Conservation (phyloP, 2,888 invertebrate genomes). For the Oscheius myriophilus region DNA sequence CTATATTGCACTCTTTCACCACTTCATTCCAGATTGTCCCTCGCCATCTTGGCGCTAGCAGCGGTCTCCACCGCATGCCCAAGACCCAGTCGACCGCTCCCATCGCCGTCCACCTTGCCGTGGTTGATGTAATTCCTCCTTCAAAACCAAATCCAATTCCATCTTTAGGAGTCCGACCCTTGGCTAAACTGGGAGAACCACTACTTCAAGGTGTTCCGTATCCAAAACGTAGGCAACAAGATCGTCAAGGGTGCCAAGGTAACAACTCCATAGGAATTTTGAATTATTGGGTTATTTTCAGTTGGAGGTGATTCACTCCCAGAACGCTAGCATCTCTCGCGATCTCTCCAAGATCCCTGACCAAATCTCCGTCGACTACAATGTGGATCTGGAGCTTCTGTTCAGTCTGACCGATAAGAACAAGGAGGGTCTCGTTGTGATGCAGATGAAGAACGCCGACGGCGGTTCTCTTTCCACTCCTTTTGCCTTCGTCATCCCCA, state of each 20-base stretch:
- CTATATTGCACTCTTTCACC: not conserved
- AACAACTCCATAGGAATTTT: too few species aligned
- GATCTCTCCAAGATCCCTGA: constrained; percentile 20
- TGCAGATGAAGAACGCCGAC: constrained; percentile 21
- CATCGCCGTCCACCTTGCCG: constrained; percentile 2
- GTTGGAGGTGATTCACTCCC: not conserved
- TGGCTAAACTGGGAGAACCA: constrained; percentile 28
- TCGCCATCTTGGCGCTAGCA: constrained; percentile 6
- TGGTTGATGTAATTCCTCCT: not conserved
- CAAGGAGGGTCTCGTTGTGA: constrained; percentile 10
- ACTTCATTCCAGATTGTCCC: constrained; percentile 14
- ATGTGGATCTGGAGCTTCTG: constrained; percentile 17
- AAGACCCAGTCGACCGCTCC: constrained; percentile 7
- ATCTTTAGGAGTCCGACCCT: constrained; percentile 8
- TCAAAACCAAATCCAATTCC: too few species aligned
- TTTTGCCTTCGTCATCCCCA: constrained; percentile 13
- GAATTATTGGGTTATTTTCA: not conserved
- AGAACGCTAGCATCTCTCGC: constrained; percentile 4
- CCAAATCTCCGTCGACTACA: constrained; percentile 12
- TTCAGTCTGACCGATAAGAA: constrained; percentile 14
- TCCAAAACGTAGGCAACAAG: constrained; percentile 8
- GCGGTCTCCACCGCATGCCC: constrained; percentile 8
- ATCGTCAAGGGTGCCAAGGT: constrained; percentile 1
- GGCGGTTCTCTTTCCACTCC: constrained; percentile 3
- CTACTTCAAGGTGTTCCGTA: constrained; percentile 16